phyloP scores from a whole-genome alignment of 2,113 vertebrate genomes.

The Nycticryphes semicollaris region DNA sequence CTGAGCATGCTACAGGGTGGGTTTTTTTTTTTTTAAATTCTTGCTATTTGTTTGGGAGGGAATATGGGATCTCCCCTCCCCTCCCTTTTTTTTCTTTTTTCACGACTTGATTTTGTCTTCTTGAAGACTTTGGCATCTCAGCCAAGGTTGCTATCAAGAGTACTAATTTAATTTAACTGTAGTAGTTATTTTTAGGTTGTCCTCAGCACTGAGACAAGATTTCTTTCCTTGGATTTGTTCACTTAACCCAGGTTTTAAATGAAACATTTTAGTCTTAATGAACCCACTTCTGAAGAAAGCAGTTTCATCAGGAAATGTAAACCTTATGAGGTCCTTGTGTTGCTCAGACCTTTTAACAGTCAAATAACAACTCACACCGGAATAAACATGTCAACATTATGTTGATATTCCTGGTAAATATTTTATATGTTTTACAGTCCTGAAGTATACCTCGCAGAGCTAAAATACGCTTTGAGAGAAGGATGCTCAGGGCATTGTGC shows the following conservation, averaged over 20 bases:
- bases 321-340: not conserved
- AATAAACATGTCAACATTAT: not conserved
- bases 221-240: not conserved
- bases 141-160: not conserved
- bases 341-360: not conserved
- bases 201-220: not conserved
- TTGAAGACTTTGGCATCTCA: not conserved
- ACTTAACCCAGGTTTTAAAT: not conserved
- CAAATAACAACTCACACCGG: not conserved
- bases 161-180: not conserved
- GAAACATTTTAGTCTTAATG: not conserved
- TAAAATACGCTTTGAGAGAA: not conserved
- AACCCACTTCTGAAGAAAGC: not conserved
- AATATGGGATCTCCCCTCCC: fast-evolving
- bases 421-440: not conserved
- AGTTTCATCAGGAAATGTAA: not conserved
- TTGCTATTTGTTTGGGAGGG: not conserved
- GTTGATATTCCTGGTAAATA: not conserved
- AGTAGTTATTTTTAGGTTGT: not conserved
- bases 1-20: not conserved
- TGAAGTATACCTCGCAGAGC: not conserved
- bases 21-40: not conserved
- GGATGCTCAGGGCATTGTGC: not conserved
- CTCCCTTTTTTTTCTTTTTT: not conserved
- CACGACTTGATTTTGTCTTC: not conserved